Evolutionary conservation across 2,797 vertebrate genomes (phyloP).

Genomic region (Mus spretus): DNA sequence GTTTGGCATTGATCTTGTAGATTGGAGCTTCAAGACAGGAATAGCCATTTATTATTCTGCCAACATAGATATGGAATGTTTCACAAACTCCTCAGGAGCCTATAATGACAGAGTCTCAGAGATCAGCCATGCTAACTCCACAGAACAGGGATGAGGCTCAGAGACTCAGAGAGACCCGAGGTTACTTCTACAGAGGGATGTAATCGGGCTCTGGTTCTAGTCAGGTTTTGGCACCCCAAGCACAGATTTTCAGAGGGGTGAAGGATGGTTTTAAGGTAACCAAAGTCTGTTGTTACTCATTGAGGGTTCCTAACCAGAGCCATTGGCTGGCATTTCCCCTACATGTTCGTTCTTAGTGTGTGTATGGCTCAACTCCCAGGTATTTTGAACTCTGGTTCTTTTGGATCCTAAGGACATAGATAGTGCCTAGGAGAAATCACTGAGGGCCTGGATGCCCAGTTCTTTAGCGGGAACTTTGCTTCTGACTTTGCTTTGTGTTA

Average conservation of each 20-base stretch:
- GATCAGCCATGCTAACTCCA: neutral
- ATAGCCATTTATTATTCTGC: slow-evolving; percentile 4
- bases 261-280: slow-evolving; percentile 48
- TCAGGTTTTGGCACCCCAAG: neutral
- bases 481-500: neutral
- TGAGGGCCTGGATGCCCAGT: neutral
- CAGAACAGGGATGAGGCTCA: neutral
- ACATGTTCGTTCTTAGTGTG: neutral
- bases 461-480: neutral
- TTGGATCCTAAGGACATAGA: slow-evolving; percentile 17
- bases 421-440: neutral
- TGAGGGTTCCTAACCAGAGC: neutral
- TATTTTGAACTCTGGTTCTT: slow-evolving; percentile 61
- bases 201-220: neutral
- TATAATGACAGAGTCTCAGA: neutral
- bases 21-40: neutral
- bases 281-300: slow-evolving; percentile 1
- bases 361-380: neutral
- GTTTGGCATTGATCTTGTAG: slow-evolving; percentile 63
- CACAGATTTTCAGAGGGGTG: slow-evolving; percentile 30
- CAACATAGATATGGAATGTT: slow-evolving; percentile 20
- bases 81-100: slow-evolving; percentile 23
- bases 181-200: neutral
- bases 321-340: neutral
- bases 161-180: neutral